Evolutionary conservation across 2,113 vertebrate species (phyloP).

Genomic region (Nymphicus hollandicus): DNA sequence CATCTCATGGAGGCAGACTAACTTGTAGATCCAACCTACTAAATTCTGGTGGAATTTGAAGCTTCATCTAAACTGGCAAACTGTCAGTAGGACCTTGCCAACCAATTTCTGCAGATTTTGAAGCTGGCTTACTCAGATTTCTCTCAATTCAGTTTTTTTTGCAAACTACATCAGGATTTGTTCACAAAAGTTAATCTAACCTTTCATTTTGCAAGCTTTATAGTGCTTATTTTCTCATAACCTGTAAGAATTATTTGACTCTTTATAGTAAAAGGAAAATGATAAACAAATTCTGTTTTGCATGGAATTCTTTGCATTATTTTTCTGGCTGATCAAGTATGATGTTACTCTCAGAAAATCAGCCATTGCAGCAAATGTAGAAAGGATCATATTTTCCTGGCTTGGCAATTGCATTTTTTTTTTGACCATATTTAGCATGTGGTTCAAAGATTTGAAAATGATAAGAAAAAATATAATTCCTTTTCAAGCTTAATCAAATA

Average conservation of each 20-base stretch:
- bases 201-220: not conserved
- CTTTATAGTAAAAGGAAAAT: not conserved
- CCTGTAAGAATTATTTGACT: constrained; percentile 36
- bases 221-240: not conserved
- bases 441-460: not conserved
- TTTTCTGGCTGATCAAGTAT: not conserved
- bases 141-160: not conserved
- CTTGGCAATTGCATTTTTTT: not conserved
- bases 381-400: not conserved
- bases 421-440: not conserved
- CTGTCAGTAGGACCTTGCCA: not conserved
- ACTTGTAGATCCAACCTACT: not conserved
- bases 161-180: not conserved
- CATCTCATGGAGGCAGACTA: not conserved
- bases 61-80: not conserved
- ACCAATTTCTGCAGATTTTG: not conserved
- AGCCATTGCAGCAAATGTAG: not conserved
- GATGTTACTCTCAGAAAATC: not conserved
- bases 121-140: not conserved
- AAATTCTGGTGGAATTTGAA: not conserved
- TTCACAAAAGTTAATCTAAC: not conserved
- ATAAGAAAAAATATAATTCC: not conserved
- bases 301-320: not conserved
- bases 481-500: not conserved
- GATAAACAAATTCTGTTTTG: not conserved